phyloP scores from a whole-genome alignment of 2,797 vertebrate genomes.

The Miichthys miiuy region DNA sequence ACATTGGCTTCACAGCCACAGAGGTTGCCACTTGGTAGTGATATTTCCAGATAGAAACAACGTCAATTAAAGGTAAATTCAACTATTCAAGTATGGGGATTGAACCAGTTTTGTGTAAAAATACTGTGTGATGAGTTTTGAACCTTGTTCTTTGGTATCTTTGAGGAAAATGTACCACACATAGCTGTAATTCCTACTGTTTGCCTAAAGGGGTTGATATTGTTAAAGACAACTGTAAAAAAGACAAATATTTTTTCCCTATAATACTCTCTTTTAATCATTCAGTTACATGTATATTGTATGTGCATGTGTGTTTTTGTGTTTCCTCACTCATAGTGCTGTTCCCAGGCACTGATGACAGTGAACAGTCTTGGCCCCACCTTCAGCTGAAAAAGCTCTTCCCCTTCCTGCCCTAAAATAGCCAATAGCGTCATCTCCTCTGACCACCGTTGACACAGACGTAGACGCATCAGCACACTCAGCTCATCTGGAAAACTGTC shows the following conservation, averaged over 20 bases:
- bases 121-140: neutral
- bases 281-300: neutral
- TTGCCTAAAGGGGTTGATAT: neutral
- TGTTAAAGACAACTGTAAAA: neutral
- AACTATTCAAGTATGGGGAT: neutral
- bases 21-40: too few relatives aligned
- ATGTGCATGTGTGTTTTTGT: neutral
- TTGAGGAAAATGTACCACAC: neutral
- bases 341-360: conserved; percentile 45
- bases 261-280: too few relatives aligned
- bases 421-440: conserved; percentile 46
- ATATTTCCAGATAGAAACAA: too few relatives aligned
- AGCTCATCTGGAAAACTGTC: conserved; percentile 68
- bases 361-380: conserved; percentile 30
- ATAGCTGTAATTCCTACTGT: neutral
- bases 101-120: neutral
- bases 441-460: conserved; percentile 26
- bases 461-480: conserved; percentile 50
- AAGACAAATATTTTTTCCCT: neutral
- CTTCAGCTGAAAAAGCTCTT: conserved; percentile 44
- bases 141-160: neutral
- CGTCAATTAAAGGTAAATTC: too few relatives aligned
- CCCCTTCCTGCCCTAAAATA: conserved; percentile 47
- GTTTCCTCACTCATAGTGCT: conserved; percentile 47
- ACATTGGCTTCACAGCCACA: too few relatives aligned